Evolutionary conservation across 2,888 invertebrate species (phyloP), one percentile per base, ranked within the genome.

Genomic region (Mesorhabditis spiculigera): DNA sequence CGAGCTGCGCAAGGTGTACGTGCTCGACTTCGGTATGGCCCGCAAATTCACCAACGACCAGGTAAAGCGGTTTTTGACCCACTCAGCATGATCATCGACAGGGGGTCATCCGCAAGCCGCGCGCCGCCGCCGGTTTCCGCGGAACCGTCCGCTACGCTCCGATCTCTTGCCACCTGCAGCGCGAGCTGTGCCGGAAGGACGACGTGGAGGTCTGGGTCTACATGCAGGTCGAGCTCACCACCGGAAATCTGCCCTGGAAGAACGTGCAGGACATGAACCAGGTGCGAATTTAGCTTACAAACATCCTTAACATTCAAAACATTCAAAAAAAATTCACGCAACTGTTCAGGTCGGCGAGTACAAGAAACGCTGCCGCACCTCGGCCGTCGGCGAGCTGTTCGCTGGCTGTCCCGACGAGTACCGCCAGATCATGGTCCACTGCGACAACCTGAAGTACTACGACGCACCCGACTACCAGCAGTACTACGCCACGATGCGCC

Each of bases 71-170:
- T 28, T 28, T 28, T 28, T 28, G 1, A 1, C 28, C 3, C 28
- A 28, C 3, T 28, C 28, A 1, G 1, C 28, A 28, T 28, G 28
- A 28, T 28, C 50, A 43, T 62, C 41, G 73, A 3, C 71, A 82
- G 73, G 84, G 79, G 42, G 75, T 74, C n/a, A 79, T 79, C 71
- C 68, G 79, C 45, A 83, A 81, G 72, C 83, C 83, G 10, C 77
- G 83, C 61, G 78, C 78, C 61, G 80, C 81, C 10, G 81, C 82
- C 70, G 82, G 82, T 6, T 82, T 82, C 75, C 81, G 82, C 58
- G 82, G 82, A 69, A 82, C 82, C 64, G 82, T 82, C 66, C 78
- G 82, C 61, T 82, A 82, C 70, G 82, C 82, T 0, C 79, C 82
- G 63, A 79, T 82, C 72, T 78, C 79, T 68, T 82, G 82, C 72